These are phyloP conservation scores for Macrotus californicus DNA, from an alignment of 2,113 vertebrate genomes.

Conservation along the genomic window DNA sequence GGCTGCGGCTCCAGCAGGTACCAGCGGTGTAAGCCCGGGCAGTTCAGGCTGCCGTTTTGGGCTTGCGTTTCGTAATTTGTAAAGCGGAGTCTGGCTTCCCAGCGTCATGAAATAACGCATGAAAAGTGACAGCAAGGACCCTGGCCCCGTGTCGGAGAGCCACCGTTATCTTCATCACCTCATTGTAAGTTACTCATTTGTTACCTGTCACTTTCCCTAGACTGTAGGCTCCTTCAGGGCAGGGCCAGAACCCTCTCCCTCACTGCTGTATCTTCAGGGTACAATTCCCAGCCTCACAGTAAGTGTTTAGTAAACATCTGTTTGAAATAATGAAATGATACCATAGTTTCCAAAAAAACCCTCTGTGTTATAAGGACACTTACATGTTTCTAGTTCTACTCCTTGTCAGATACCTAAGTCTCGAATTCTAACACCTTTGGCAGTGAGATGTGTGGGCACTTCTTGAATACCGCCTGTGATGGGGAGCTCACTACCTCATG, in stretches of 20 bases:
- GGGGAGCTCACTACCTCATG: neutral
- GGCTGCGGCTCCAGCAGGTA: neutral
- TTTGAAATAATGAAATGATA: neutral
- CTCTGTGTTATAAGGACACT: neutral
- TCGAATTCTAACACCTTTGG: neutral
- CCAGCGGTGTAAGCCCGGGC: neutral
- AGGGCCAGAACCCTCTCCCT: accelerated
- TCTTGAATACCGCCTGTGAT: neutral
- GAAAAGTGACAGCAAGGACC: neutral
- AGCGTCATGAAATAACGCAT: neutral
- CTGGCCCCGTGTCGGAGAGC: neutral
- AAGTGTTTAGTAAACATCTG: neutral
- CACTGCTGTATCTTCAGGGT: neutral
- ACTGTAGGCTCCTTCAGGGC: neutral
- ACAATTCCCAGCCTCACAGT: neutral
- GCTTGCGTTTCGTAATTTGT: neutral
- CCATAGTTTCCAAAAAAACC: neutral
- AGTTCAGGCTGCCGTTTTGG: neutral
- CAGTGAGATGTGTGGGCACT: neutral
- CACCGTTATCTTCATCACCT: neutral
- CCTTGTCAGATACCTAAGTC: neutral
- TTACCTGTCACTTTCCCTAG: neutral
- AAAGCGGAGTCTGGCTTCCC: neutral
- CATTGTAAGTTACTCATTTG: neutral
- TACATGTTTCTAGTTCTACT: neutral